Evolutionary conservation across 2,113 vertebrate species (phyloP), one percentile per base, ranked within the genome.

Genomic region (Etheostoma cragini): DNA sequence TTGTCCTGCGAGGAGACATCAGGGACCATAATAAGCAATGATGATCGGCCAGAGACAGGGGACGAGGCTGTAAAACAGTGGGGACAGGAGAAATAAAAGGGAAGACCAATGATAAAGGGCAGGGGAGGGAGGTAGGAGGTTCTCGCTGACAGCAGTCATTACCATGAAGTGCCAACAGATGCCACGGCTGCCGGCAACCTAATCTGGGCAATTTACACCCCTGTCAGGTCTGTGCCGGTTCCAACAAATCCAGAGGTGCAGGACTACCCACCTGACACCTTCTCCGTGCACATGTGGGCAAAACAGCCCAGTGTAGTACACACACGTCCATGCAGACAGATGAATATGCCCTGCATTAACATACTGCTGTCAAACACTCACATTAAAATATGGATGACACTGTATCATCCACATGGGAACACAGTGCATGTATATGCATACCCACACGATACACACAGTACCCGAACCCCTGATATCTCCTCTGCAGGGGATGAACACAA

Each of bases 141-240:
- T 26, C 45, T 70, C 4, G 11, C 69, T 85, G 88, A 84, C 80
- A 77, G 73, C 70, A 79, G 63, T 82, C 81, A 81, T 88, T 82
- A 87, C 22, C 38, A 35, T 76, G 70, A 87, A 50, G 67, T 45
- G 17, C 72, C 62, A 84, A 80, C 73, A 74, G 83, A 84, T 61
- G 87, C 83, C 58, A 71, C 19, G 16, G 67, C 85, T 90, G 65
- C 74, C 81, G 46, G 73, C 86, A 86, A 81, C 72, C 76, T 87
- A 78, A 89, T 92, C 74, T 82, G 63, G 22, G 73, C 85, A 80
- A 88, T 91, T 90, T 91, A 85, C 83, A 89, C 75, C 73, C 65
- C 56, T 82, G 87, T 87, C 90, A 90, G 76, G 80, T 81, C 80
- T 69, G 46, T 52, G 76, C 72, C 77, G 65, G 79, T 82, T 81